These are phyloP conservation scores for Bostrychus sinensis DNA, from an alignment of 2,113 vertebrate species.

Conservation along the genomic window DNA sequence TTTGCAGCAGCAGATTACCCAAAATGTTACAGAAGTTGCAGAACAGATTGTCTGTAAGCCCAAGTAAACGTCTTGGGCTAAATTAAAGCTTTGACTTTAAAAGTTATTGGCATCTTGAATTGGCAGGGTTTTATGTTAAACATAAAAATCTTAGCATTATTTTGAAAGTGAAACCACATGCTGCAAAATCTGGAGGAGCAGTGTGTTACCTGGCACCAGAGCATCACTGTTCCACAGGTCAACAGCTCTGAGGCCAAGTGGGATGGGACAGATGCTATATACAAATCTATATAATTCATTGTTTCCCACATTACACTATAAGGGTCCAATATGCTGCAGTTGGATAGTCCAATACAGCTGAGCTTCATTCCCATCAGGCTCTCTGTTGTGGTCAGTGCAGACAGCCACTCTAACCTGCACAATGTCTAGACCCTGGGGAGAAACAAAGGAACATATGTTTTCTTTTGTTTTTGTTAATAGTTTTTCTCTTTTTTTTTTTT, in stretches of 20 bases:
- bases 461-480: conserved; percentile 24
- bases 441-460: conserved; percentile 72
- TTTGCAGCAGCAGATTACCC: conserved; percentile 41
- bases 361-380: conserved; percentile 40
- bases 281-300: conserved; percentile 19
- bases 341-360: conserved; percentile 6
- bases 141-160: conserved; percentile 39
- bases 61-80: conserved; percentile 19
- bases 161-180: conserved; percentile 14
- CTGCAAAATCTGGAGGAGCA: neutral
- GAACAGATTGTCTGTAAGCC: conserved; percentile 47
- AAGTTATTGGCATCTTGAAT: conserved; percentile 31
- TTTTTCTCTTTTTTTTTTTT: conserved; percentile 16
- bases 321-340: conserved; percentile 44
- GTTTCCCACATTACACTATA: conserved; percentile 26
- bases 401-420: conserved; percentile 12
- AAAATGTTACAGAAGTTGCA: conserved; percentile 32
- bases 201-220: conserved; percentile 35
- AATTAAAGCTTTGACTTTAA: conserved; percentile 51
- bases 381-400: conserved; percentile 17
- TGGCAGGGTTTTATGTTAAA: conserved; percentile 59
- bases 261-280: conserved; percentile 7
- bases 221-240: conserved; percentile 50
- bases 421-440: conserved; percentile 68
- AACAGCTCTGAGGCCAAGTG: neutral